phyloP scores from a whole-genome alignment of 1,140 invertebrate species.

The Choristoneura fumiferana region DNA sequence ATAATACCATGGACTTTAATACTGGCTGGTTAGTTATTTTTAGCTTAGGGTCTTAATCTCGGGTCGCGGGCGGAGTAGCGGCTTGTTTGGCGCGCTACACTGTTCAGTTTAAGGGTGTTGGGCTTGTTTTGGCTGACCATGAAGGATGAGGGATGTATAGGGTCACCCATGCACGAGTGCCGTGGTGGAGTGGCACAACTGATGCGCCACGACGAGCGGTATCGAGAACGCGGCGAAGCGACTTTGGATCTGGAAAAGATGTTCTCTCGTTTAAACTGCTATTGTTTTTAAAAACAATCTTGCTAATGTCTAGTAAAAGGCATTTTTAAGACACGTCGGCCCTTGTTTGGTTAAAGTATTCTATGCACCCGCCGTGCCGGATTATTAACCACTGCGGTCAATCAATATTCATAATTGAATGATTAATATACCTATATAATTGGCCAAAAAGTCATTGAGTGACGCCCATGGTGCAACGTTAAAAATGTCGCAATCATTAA shows the following conservation, averaged over 20 bases:
- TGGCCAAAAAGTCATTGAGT: too few relatives aligned
- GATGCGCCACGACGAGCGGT: constrained; percentile 28
- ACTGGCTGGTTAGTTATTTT: constrained; percentile 39
- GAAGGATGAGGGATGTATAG: constrained; percentile 41
- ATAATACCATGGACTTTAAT: constrained; percentile 48
- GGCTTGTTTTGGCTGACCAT: constrained; percentile 74
- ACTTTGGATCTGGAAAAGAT: constrained; percentile 4
- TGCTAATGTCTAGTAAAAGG: too few relatives aligned
- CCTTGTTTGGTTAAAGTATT: too few relatives aligned
- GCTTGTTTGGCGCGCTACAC: constrained; percentile 62
- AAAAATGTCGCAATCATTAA: too few relatives aligned
- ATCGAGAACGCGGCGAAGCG: neutral
- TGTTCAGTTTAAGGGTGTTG: constrained; percentile 64
- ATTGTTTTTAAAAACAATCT: too few relatives aligned
- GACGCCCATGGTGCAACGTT: too few relatives aligned
- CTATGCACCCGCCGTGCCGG: too few relatives aligned
- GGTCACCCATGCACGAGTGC: constrained; percentile 53
- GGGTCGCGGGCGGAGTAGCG: constrained; percentile 74
- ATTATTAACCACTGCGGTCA: too few relatives aligned
- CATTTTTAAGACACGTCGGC: too few relatives aligned
- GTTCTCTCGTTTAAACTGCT: neutral
- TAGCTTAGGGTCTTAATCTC: constrained; percentile 69
- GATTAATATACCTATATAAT: too few relatives aligned
- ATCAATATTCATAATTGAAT: too few relatives aligned
- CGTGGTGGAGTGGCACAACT: constrained; percentile 29